These are phyloP conservation scores for Charaxes varanes DNA, from an alignment of 1,140 invertebrate species.

Conservation along the genomic window DNA sequence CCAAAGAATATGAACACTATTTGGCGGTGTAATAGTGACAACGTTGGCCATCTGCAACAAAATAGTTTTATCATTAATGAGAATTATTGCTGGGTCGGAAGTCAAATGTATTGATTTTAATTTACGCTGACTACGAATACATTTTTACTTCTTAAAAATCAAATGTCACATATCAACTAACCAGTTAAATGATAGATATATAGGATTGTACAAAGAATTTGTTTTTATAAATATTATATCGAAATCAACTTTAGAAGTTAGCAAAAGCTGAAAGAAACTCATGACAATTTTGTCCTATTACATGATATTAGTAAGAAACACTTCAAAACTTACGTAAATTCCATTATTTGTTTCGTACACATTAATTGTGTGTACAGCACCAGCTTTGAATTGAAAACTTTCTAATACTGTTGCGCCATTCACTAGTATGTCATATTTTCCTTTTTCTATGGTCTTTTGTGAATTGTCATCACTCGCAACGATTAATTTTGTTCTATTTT, in stretches of 20 bases:
- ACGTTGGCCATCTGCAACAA: conserved; percentile 37
- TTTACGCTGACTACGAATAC: too few relatives aligned
- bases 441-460: conserved; percentile 37
- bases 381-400: conserved; percentile 38
- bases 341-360: conserved; percentile 36
- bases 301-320: not conserved
- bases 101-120: too few relatives aligned
- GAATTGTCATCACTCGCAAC: conserved; percentile 28
- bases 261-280: too few relatives aligned
- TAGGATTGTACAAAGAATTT: too few relatives aligned
- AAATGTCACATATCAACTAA: too few relatives aligned
- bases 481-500: conserved; percentile 37
- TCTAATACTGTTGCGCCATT: conserved; percentile 31
- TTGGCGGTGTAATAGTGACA: conserved; percentile 77
- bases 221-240: too few relatives aligned
- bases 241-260: too few relatives aligned
- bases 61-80: conserved; percentile 3
- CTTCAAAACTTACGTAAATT: conserved; percentile 40
- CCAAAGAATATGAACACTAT: conserved; percentile 86
- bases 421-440: conserved; percentile 38
- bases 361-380: conserved; percentile 58
- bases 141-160: too few relatives aligned
- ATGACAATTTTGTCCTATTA: too few relatives aligned
- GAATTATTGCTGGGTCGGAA: too few relatives aligned
- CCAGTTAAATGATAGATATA: too few relatives aligned